Evolutionary conservation across 2,888 invertebrate genomes (phyloP), one percentile per base, ranked within the genome.

Genomic region (Stenchaetothrips biformis): DNA sequence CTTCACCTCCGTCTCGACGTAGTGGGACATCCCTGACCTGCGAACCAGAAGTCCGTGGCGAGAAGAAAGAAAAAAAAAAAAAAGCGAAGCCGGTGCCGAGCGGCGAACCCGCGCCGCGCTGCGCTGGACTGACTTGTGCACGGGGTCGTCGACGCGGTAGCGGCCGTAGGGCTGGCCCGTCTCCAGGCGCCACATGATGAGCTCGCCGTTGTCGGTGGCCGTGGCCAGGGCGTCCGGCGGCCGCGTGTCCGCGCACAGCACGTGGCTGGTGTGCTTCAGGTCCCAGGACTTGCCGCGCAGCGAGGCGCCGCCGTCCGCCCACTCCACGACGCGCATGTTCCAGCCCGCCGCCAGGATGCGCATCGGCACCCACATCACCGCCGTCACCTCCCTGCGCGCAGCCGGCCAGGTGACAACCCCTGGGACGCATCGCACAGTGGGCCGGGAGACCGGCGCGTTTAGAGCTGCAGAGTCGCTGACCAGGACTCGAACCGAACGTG

Each of bases 161-260:
- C 86, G 85, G 82, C 86, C 87, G 85, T 92, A 93, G 0, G 93
- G 91, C 85, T 94, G 93, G 0, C 94, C 94, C 0, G 94, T 95
- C 87, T 95, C 94, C 80, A 95, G 87, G 83, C 92, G 91, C 95
- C 95, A 95, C 83, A 96, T 89, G 47, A 95, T 88, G 79, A 96
- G 88, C 86, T 94, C 94, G 0, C 95, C 95, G 83, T 92, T 92
- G 86, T 93, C 93, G 16, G 92, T 92, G 82, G 91, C 90, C 2
- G 95, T 95, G 74, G 92, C 94, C 48, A 96, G 86, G 25, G 92
- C 89, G 84, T 92, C 90, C 0, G 94, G 93, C 27, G 89, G 83
- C 82, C 91, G 89, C 0, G 90, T 90, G 74, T 92, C 92, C 0
- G 92, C 91, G 49, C 92, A 91, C 79, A 93, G 89, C 82, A 96